Evolutionary conservation across 2,797 vertebrate species (phyloP).

Genomic region (Strix occidentalis): DNA sequence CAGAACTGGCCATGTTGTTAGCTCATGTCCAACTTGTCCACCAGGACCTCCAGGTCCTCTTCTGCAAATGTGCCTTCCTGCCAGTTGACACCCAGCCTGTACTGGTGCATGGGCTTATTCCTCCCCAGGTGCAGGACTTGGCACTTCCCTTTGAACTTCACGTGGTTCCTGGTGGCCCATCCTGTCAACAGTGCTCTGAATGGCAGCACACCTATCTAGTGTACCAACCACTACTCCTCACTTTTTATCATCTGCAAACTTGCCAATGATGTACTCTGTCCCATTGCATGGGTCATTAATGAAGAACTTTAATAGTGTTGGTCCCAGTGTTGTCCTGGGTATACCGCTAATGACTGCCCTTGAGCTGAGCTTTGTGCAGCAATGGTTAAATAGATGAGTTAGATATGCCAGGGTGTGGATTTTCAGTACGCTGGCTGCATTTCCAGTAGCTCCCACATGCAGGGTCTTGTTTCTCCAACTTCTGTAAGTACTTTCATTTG

Average conservation of each 20-base stretch:
- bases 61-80: neutral
- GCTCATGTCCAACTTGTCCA: accelerated
- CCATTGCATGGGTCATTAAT: neutral
- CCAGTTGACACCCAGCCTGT: neutral
- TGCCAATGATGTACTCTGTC: neutral
- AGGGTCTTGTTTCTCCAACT: neutral
- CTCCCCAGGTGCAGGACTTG: neutral
- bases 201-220: neutral
- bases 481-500: neutral
- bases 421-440: neutral
- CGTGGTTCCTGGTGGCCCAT: neutral
- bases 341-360: neutral
- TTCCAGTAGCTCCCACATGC: neutral
- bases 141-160: neutral
- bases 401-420: neutral
- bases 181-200: neutral
- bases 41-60: neutral
- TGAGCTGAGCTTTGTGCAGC: neutral
- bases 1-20: neutral
- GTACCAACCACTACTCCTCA: neutral
- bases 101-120: neutral
- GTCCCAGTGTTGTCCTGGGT: neutral
- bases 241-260: neutral
- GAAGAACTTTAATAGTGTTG: neutral
- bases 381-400: neutral